Percentiles rank a stretch among this genome's conserved stretches.
Conservation (phyloP, 2,888 invertebrate species). For the Chrysotoxum bicinctum region DNA sequence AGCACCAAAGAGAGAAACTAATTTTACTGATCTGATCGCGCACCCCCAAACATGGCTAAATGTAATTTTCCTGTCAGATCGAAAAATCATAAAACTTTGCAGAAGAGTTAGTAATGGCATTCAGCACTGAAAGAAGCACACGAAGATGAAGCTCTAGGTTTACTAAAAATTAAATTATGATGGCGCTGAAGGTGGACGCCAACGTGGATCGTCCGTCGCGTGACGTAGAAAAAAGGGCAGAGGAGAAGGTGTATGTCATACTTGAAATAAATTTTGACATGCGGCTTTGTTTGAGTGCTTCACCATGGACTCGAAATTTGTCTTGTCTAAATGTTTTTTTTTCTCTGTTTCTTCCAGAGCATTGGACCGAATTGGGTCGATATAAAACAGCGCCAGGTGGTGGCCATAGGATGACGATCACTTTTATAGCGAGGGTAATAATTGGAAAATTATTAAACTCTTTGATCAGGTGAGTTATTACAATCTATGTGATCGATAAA, state of each 20-base stretch:
- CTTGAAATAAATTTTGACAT: constrained; percentile 45
- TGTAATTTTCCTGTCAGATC: constrained; percentile 69
- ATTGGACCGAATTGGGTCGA: constrained; percentile 31
- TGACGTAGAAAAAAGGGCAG: not conserved
- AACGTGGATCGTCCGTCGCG: not conserved
- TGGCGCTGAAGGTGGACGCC: constrained; percentile 19
- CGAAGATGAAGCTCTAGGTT: constrained; percentile 7
- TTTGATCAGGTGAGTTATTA: constrained; percentile 55
- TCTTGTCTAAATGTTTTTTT: constrained; percentile 30
- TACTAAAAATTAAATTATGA: constrained; percentile 2
- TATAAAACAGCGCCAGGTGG: constrained; percentile 50
- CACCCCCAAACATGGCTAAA: constrained; percentile 65
- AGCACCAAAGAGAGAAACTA: constrained; percentile 46
- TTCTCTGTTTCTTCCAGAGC: not conserved
- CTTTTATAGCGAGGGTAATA: constrained; percentile 17
- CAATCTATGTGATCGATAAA: constrained; percentile 24
- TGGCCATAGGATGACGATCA: constrained; percentile 51
- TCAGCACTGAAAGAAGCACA: constrained; percentile 32
- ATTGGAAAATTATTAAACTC: constrained; percentile 44
- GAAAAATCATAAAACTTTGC: constrained; percentile 56
- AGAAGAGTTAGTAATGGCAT: constrained; percentile 37
- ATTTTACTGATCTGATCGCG: constrained; percentile 55
- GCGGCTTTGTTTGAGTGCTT: constrained; percentile 57
- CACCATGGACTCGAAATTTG: constrained; percentile 20
- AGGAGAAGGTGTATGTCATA: constrained; percentile 32